Conservation (phyloP, 2,797 vertebrate species). For the Enteromius treurensis region DNA sequence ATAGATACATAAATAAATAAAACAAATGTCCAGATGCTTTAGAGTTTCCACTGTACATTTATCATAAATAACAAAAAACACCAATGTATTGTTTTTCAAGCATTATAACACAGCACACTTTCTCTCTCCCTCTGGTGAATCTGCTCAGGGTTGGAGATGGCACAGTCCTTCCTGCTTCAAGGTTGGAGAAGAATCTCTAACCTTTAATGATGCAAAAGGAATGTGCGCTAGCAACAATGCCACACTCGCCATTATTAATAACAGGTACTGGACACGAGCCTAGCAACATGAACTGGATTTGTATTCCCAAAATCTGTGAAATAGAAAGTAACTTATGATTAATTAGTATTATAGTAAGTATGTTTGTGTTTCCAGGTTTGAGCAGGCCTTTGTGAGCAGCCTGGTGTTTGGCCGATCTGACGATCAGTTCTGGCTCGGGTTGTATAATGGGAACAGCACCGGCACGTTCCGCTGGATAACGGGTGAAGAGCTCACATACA, state of each 20-base stretch:
- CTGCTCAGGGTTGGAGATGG: constrained; percentile 92
- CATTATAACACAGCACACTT: neutral
- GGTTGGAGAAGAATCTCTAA: constrained; percentile 85
- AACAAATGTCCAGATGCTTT: neutral
- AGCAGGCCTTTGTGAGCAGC: constrained; percentile 94
- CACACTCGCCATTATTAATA: constrained; percentile 86
- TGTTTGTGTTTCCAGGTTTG: constrained; percentile 80
- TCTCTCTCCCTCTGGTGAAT: constrained; percentile 30
- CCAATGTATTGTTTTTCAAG: neutral
- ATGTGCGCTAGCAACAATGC: constrained; percentile 81
- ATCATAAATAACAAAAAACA: neutral
- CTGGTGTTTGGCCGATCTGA: constrained; percentile 86
- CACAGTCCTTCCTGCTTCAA: constrained; percentile 95
- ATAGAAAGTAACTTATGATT: neutral
- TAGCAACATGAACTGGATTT: neutral
- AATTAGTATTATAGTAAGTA: neutral
- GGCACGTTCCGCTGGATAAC: constrained; percentile 89
- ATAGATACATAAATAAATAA: neutral
- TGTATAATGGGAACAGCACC: constrained; percentile 82
- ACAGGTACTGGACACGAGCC: constrained; percentile 79
- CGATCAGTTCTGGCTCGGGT: constrained; percentile 89
- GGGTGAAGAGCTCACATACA: constrained; percentile 86
- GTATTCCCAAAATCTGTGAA: neutral
- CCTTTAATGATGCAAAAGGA: constrained; percentile 85
- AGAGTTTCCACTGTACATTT: no score